Percentiles rank a stretch among this genome's conserved stretches.
These are phyloP conservation scores for Montipora capricornis DNA, from an alignment of 64 coral and sea anemone species.

Conservation along the genomic window DNA sequence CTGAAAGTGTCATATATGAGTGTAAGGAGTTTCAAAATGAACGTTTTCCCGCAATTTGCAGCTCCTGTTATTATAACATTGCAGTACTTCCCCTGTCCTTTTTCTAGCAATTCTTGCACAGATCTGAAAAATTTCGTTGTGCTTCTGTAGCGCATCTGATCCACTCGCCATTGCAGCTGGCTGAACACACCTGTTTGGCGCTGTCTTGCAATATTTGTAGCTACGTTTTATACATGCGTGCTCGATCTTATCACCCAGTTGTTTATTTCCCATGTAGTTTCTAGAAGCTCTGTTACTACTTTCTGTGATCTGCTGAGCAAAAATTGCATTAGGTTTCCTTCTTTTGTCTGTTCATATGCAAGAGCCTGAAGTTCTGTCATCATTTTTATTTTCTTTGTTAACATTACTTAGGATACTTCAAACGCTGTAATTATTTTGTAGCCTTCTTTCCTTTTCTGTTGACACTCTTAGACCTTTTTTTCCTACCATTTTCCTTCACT, in stretches of 20 bases:
- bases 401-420: conserved; percentile 39
- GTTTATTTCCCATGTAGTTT: conserved; percentile 56
- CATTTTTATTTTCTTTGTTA: conserved; percentile 30
- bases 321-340: conserved; percentile 60
- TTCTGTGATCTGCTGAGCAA: conserved; percentile 1
- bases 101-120: no score
- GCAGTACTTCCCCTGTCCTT: not conserved
- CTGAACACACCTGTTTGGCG: not conserved
- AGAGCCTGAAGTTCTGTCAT: conserved; percentile 60
- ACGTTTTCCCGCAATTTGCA: conserved; percentile 12
- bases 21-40: no score
- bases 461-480: not conserved
- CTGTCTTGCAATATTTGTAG: conserved; percentile 28
- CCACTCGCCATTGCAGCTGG: not conserved
- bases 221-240: not conserved
- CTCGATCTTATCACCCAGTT: not conserved
- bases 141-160: not conserved
- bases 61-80: conserved; percentile 1
- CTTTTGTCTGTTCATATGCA: conserved; percentile 47
- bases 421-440: conserved; percentile 28
- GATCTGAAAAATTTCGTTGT: not conserved
- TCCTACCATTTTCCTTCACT: not conserved
- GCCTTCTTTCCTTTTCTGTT: conserved; percentile 1
- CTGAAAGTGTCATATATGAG: conserved; percentile 17
- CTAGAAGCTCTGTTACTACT: conserved; percentile 20